These are phyloP conservation scores for Acropternis orthonyx DNA, from an alignment of 2,797 vertebrate genomes.

Conservation along the genomic window DNA sequence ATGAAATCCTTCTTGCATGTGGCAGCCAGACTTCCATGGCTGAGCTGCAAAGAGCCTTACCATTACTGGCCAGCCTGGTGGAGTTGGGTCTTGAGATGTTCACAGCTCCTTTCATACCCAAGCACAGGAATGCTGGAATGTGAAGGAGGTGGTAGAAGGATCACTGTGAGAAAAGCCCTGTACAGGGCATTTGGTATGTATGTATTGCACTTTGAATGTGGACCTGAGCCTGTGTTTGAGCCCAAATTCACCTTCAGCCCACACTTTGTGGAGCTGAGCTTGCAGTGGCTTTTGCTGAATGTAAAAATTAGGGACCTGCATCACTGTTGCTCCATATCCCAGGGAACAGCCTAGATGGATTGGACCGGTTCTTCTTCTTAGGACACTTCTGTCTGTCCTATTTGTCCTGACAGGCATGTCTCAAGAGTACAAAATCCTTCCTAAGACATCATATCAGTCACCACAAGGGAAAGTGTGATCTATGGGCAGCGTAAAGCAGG, in stretches of 20 bases:
- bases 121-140: rapidly evolving
- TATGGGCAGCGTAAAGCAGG: neutral
- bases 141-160: neutral
- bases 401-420: neutral
- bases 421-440: neutral
- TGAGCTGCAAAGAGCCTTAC: neutral
- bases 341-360: neutral
- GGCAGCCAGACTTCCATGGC: neutral
- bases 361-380: neutral
- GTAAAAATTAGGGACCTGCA: neutral
- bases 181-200: rapidly evolving
- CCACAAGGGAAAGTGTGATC: neutral
- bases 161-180: neutral
- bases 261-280: neutral
- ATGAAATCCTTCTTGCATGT: neutral
- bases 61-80: neutral
- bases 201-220: neutral
- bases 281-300: neutral
- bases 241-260: neutral
- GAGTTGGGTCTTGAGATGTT: neutral
- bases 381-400: neutral
- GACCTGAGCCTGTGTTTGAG: neutral
- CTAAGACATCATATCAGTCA: neutral
- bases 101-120: neutral
- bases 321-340: neutral